Evolutionary conservation across 2,113 vertebrate genomes (phyloP).

Genomic region (Leptosomus discolor): DNA sequence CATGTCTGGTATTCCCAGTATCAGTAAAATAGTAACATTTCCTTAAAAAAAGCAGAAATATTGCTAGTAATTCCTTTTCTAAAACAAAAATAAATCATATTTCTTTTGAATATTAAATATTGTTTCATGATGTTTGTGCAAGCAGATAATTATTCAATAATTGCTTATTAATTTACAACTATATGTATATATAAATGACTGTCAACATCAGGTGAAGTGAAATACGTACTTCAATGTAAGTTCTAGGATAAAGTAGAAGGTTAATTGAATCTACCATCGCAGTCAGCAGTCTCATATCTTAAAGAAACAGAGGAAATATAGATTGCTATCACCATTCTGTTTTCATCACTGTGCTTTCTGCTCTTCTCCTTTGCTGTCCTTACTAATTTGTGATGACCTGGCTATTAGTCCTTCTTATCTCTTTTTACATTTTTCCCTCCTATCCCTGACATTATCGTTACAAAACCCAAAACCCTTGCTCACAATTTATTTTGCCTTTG

Average conservation of each 20-base stretch:
- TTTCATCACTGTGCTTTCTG: not conserved
- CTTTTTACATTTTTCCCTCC: not conserved
- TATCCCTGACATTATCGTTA: not conserved
- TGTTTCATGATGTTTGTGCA: not conserved
- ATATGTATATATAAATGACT: not conserved
- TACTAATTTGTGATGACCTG: not conserved
- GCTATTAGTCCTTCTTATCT: not conserved
- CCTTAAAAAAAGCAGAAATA: not conserved
- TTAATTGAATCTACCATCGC: not conserved
- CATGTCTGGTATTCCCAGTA: not conserved
- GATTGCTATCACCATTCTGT: not conserved
- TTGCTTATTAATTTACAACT: not conserved
- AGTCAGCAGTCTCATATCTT: not conserved
- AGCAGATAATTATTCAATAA: not conserved
- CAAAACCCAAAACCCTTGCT: not conserved
- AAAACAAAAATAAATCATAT: not conserved
- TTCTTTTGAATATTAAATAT: not conserved
- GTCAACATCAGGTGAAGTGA: not conserved
- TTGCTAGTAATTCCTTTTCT: not conserved
- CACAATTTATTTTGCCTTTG: not conserved
- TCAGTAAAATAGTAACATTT: not conserved
- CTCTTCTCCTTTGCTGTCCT: not conserved
- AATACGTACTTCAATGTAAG: not conserved
- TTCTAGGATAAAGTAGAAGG: not conserved
- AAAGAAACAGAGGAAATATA: not conserved